Conservation (phyloP, 2,797 vertebrate species). For the Tarsius wallacei region DNA sequence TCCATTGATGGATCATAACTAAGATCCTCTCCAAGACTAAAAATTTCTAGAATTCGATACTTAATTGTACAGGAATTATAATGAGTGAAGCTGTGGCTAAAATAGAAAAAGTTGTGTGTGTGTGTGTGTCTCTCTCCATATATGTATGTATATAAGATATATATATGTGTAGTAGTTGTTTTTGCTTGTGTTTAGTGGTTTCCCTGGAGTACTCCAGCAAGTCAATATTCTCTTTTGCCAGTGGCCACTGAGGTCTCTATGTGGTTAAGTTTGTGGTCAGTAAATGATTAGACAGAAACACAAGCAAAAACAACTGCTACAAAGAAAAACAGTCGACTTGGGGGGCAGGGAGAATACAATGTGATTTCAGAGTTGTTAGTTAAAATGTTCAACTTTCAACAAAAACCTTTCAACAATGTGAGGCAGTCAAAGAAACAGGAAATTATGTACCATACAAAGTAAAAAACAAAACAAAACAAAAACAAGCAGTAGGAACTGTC, state of each 20-base stretch:
- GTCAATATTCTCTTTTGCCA: too few species aligned
- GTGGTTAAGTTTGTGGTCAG: too few species aligned
- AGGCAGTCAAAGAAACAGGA: neutral
- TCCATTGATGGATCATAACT: neutral
- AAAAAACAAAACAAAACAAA: neutral
- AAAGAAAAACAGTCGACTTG: neutral
- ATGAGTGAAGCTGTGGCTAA: neutral
- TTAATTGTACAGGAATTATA: neutral
- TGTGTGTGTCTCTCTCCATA: too few species aligned
- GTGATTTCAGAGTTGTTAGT: neutral
- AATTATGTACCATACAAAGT: neutral
- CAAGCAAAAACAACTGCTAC: neutral
- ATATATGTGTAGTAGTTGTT: too few species aligned
- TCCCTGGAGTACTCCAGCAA: too few species aligned
- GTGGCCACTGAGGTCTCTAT: too few species aligned
- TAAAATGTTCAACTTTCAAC: neutral
- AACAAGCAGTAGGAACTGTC: neutral
- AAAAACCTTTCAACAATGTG: neutral
- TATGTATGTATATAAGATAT: neutral
- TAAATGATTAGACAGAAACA: too few species aligned
- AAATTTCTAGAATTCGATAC: neutral
- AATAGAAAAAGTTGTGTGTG: neutral
- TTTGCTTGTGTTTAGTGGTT: too few species aligned
- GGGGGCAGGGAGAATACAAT: neutral
- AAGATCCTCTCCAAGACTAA: neutral